A percentile compares a stretch with the other conserved stretches of the same genome.
Evolutionary conservation across 2,113 vertebrate species (phyloP).

Genomic region (Reinhardtius hippoglossoides): DNA sequence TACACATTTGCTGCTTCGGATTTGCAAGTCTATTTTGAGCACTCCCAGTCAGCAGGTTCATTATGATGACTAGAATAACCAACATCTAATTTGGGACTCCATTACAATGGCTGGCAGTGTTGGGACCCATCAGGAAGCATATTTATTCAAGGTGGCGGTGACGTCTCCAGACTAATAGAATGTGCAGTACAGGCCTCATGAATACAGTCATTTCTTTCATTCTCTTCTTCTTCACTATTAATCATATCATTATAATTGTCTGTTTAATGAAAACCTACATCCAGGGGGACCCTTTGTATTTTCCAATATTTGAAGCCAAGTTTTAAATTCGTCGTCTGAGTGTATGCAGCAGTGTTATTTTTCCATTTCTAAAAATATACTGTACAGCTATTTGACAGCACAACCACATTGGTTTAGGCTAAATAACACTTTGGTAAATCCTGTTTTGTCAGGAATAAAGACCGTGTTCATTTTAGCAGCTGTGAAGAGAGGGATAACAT

Average conservation of each 20-base stretch:
- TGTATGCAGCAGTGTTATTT: not conserved
- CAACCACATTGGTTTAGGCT: not conserved
- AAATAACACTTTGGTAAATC: constrained; percentile 10
- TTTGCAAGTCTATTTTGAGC: constrained; percentile 58
- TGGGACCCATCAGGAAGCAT: constrained; percentile 83
- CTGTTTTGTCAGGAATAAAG: constrained; percentile 1
- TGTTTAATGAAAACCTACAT: constrained; percentile 89
- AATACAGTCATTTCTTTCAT: constrained; percentile 84
- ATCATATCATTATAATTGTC: constrained; percentile 88
- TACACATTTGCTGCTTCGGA: constrained; percentile 38
- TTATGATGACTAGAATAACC: constrained; percentile 75
- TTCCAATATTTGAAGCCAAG: constrained; percentile 81
- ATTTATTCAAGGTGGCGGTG: constrained; percentile 82
- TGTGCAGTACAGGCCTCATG: constrained; percentile 87
- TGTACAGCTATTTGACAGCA: not conserved
- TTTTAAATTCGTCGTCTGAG: constrained; percentile 72
- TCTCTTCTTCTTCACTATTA: constrained; percentile 80
- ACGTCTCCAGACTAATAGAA: constrained; percentile 83
- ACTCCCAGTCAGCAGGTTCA: constrained; percentile 78
- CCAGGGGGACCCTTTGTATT: constrained; percentile 78
- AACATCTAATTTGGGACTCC: constrained; percentile 72
- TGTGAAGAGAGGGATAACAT: not conserved
- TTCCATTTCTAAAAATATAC: constrained; percentile 13
- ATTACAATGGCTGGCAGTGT: constrained; percentile 84
- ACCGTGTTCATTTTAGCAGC: not conserved